Conservation (phyloP, 2,113 vertebrate species). For the Equus przewalskii region DNA sequence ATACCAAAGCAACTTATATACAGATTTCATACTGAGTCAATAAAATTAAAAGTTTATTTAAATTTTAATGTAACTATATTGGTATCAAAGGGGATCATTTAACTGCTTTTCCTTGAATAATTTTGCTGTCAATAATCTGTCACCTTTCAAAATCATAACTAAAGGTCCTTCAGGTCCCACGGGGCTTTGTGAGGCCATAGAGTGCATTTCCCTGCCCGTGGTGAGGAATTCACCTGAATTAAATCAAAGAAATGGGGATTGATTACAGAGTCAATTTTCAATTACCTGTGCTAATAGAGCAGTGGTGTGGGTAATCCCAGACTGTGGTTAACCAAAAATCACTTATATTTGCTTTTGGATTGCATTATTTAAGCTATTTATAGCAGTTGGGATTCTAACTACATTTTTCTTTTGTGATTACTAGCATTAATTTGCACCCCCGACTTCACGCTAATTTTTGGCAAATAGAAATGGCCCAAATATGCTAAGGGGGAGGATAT, state of each 20-base stretch:
- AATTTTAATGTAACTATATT: conserved; percentile 72
- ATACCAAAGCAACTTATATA: conserved; percentile 44
- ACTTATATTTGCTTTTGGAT: conserved; percentile 74
- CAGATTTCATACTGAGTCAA: conserved; percentile 59
- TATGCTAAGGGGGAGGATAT: neutral
- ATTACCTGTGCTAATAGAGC: conserved; percentile 80
- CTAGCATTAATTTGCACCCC: conserved; percentile 52
- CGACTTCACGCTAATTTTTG: conserved; percentile 56
- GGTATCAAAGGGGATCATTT: conserved; percentile 63
- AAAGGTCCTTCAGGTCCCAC: conserved; percentile 55
- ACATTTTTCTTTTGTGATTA: conserved; percentile 68
- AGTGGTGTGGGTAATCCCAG: conserved; percentile 74
- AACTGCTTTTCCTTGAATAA: conserved; percentile 61
- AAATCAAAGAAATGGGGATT: conserved; percentile 78
- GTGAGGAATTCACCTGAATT: conserved; percentile 68
- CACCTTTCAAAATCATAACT: conserved; percentile 64
- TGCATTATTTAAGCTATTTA: conserved; percentile 77
- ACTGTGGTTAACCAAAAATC: conserved; percentile 80
- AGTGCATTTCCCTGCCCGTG: neutral
- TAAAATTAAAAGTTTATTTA: conserved; percentile 72
- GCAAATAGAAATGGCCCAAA: conserved; percentile 15
- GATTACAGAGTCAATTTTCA: conserved; percentile 83
- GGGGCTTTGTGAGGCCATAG: neutral
- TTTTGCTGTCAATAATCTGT: conserved; percentile 60
- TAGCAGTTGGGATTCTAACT: conserved; percentile 53